Evolutionary conservation across 2,113 vertebrate species (phyloP).

Genomic region (Megaceryle maxima): DNA sequence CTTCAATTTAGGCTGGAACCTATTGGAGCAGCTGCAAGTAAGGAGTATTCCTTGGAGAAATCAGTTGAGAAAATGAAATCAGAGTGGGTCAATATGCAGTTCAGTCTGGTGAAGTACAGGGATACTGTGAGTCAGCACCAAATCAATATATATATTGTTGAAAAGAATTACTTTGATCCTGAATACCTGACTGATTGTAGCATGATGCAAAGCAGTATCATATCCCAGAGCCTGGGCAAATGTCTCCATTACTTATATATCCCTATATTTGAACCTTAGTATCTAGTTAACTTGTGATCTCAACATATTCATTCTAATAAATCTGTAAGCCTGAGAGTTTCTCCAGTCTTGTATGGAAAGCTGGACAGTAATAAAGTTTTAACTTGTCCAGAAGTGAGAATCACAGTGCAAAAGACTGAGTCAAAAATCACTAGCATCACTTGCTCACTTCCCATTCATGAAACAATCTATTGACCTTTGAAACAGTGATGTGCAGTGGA

Average conservation of each 20-base stretch:
- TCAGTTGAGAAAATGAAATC: slow-evolving; percentile 88
- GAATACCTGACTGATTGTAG: background rate
- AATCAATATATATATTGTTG: background rate
- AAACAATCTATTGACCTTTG: background rate
- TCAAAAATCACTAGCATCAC: background rate
- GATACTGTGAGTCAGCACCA: slow-evolving; percentile 82
- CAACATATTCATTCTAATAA: background rate
- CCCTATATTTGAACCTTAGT: background rate
- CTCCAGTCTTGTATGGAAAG: background rate
- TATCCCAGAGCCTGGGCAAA: background rate
- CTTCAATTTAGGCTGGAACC: slow-evolving; percentile 83
- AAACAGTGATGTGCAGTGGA: background rate
- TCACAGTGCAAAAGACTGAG: background rate
- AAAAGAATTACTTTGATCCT: background rate
- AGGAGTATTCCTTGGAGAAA: slow-evolving; percentile 89
- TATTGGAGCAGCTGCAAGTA: slow-evolving; percentile 85
- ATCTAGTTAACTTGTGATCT: background rate
- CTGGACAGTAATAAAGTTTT: background rate
- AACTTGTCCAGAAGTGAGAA: background rate
- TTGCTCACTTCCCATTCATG: background rate
- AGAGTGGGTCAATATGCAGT: slow-evolving; percentile 82
- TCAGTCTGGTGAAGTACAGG: slow-evolving; percentile 82
- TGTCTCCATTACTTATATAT: background rate
- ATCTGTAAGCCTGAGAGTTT: background rate
- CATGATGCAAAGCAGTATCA: background rate